These are phyloP conservation scores for Nyctalus aviator DNA, from an alignment of 2,797 vertebrate genomes.

Conservation along the genomic window DNA sequence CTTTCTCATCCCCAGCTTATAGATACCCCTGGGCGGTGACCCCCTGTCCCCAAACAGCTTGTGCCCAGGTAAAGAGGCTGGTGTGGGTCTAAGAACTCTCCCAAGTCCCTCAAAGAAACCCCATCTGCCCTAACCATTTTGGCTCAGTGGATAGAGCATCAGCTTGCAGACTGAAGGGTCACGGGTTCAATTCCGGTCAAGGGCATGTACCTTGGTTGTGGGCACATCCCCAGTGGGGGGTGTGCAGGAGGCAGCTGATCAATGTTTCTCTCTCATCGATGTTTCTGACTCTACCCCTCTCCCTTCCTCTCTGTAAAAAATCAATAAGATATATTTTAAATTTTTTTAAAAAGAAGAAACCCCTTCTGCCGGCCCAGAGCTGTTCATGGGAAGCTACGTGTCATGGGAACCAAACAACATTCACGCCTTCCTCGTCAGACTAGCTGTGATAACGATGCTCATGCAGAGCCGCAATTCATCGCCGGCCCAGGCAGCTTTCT, in stretches of 20 bases:
- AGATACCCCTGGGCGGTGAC: background rate
- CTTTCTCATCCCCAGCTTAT: background rate
- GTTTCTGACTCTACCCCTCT: too few relatives aligned
- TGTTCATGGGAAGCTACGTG: background rate
- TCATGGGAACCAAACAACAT: background rate
- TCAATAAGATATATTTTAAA: too few relatives aligned
- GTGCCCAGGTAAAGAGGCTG: background rate
- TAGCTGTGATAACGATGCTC: accelerated
- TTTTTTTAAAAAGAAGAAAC: background rate
- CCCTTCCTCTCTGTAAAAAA: too few relatives aligned
- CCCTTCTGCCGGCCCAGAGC: background rate
- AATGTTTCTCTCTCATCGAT: too few relatives aligned
- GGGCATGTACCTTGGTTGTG: too few relatives aligned
- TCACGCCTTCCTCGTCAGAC: background rate
- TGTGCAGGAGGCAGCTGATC: too few relatives aligned
- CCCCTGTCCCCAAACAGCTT: background rate
- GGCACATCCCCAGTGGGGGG: too few relatives aligned
- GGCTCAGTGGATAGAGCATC: too few relatives aligned
- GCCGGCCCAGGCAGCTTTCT: background rate
- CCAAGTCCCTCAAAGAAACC: background rate
- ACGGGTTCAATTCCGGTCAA: too few relatives aligned
- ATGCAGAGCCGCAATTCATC: accelerated
- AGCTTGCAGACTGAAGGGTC: too few relatives aligned
- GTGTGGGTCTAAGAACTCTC: accelerated
- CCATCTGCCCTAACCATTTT: background rate